These are phyloP conservation scores for Tryphoninae sp. DNA, from an alignment of 2,888 invertebrate genomes.

Conservation along the genomic window DNA sequence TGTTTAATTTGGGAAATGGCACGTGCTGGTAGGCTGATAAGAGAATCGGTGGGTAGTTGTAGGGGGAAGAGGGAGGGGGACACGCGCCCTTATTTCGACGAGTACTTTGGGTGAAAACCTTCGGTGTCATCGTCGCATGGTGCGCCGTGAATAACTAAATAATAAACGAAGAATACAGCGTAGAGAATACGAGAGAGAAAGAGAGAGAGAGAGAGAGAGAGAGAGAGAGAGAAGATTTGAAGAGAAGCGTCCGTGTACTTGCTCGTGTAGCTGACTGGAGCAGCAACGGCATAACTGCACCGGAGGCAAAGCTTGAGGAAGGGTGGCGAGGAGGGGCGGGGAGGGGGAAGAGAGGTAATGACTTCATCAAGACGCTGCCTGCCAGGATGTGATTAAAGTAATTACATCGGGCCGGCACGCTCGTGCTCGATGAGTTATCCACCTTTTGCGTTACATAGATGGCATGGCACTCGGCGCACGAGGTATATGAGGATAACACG, in stretches of 20 bases:
- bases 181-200: conserved; percentile 7
- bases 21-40: not conserved
- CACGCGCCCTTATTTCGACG: not conserved
- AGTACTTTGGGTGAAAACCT: conserved; percentile 4
- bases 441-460: conserved; percentile 50
- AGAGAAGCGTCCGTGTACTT: conserved; percentile 26
- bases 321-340: not conserved
- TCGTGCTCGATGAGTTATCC: conserved; percentile 65
- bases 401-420: conserved; percentile 68
- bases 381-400: conserved; percentile 73
- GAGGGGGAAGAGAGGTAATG: conserved; percentile 67
- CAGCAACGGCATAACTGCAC: conserved; percentile 14
- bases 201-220: conserved; percentile 10
- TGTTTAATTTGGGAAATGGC: conserved; percentile 9
- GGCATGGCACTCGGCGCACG: conserved; percentile 37
- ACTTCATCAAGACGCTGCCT: conserved; percentile 69
- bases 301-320: conserved; percentile 4
- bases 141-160: conserved; percentile 33
- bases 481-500: conserved; percentile 11
- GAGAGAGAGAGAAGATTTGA: conserved; percentile 16
- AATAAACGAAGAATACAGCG: conserved; percentile 15
- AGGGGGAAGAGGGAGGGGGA: not conserved
- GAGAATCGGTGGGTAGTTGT: not conserved
- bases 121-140: conserved; percentile 19
- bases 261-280: conserved; percentile 26